Base-by-base conservation (phyloP, 2,888 invertebrate genomes). In the Serrognathus titanus region DNA sequence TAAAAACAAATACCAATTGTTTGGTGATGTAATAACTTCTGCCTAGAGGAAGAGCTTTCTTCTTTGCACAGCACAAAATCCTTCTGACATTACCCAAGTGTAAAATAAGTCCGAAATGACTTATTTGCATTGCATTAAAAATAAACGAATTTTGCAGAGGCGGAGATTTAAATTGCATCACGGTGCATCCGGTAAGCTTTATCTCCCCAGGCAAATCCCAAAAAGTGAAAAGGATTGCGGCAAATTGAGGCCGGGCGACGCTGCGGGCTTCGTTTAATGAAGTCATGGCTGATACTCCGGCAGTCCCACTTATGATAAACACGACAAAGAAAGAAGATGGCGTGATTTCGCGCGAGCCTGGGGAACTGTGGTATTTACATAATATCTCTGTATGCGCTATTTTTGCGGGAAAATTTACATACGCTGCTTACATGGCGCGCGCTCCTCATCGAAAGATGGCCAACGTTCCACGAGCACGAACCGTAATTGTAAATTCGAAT, bases 221-320 rank as follows among this genome's bases (percentile, higher is more conserved):
- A 43, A 43, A 43, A 43, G 24, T 31, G 24, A 31, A 31, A 31
- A 31, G 24, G 24, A 31, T 31, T 31, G 24, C 24, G 24, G 24
- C 24, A 31, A 31, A 31, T 31, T 31, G 24, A 31, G 24, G 24
- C 24, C 10, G 10, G 12, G 43, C 13, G 43, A 9, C 10, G 20
- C 43, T 43, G 43, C 43, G 43, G 43, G 43, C 43, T 16, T 20
- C 43, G 13, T 43, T 43, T 43, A 43, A 43, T 43, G 43, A 43
- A 43, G 43, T 43, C 43, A 43, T 43, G 43, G 43, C 20, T 43
- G 13, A 39, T 39, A 39, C 39, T 39, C 7, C 10, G n/a, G n/a
- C 43, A 43, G 16, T 43, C 43, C 10, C 12, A 11, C 43, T 43
- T 16, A 43, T 16, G 16, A 16, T 16, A 16, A 43, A 43, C 12